Base-by-base conservation (phyloP, 2,797 vertebrate genomes). In the Linurgus olivaceus region DNA sequence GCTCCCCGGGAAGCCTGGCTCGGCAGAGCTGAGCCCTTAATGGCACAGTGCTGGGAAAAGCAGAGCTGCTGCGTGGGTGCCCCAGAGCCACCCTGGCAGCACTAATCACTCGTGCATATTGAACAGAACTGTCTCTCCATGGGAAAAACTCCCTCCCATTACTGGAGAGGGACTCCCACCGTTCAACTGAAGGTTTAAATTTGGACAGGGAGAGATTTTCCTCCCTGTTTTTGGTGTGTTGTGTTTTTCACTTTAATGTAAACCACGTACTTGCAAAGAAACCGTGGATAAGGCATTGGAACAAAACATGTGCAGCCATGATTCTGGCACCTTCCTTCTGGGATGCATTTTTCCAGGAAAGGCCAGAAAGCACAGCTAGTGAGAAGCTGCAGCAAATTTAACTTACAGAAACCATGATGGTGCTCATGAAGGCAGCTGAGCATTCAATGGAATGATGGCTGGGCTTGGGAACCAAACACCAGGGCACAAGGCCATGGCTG, bases 11-110 rank as follows among this genome's bases (percentile, higher is more conserved):
- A 88, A 93, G 93, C 3, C 94, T 95, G 7, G 0, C 88, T 94
- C 58, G 40, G 86, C 61, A 84, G 66, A 86, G 82, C 84, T 44
- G 54, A 96, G 28, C 62, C 75, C 58, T 62, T 20, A 25, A 58
- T 67, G 93, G 81, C 86, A 87, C 90, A 93, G 33, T 2, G 65
- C 19, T 67, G 86, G 47, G 2, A 70, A 93, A 88, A 76, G 19
- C 94, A 90, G 86, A 95, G 74, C 38, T 81, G 73, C 91, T 94
- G 86, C 55, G 86, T 96, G 94, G 95, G 88, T 89, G 90, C 93
- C 86, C 91, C 91, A 72, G 61, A 95, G 87, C 63, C 90, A 76
- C 94, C 70, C 91, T n/a, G 83, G 20, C 78, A 93, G 92, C 94
- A 67, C 90, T 92, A 79, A 92, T 38, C 24, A 3, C 85, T 83